Evolutionary conservation across 2,888 invertebrate genomes (phyloP), one percentile per base, ranked within the genome.

Genomic region (Trissonchulus latispiculum): DNA sequence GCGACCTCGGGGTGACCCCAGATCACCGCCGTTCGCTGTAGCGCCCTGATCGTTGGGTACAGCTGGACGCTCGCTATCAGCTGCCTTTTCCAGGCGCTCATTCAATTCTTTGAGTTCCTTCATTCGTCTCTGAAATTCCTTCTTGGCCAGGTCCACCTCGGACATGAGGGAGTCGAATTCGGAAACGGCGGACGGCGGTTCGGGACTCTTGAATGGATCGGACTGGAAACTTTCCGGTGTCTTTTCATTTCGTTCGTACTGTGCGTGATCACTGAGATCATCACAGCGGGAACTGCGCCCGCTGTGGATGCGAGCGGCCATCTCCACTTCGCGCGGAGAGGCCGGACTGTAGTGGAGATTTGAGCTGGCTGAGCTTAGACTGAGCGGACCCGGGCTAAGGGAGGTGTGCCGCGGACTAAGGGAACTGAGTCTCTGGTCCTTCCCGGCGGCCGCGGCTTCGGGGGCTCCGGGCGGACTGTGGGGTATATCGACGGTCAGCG

Each of bases 141-240:
- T 23, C 70, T 79, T 79, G n/a, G 76, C 61, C 15, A 71, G 37
- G 1, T 78, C 77, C 15, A 78, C 79, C 33, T 76, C 77, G 64
- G 71, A 75, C 78, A 78, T 78, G 33, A 79, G 61, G 29, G 68
- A 31, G n/a, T 80, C 79, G 68, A 77, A 79, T 31, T 78, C 75
- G 29, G 35, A 28, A n/a, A n/a, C n/a, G n/a, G n/a, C n/a, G 36
- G 2, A 32, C 8, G 33, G 28, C 29, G 64, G 15, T 18, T 8
- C 64, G 33, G 64, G 8, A 8, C 8, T 64, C 23, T 48, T 48
- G 23, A 48, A 15, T 23, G 48, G 48, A 8, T 8, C 48, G 8
- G 8, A 8, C 8, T 23, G 8, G 8, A 15, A 8, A 48, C 8
- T 15, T n/a, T n/a, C n/a, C 8, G 48, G 48, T 48, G 48, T 48